Percentiles rank a stretch among this genome's conserved stretches.
Evolutionary conservation across 2,113 vertebrate genomes (phyloP).

Genomic region (Dendrocopos noguchii): DNA sequence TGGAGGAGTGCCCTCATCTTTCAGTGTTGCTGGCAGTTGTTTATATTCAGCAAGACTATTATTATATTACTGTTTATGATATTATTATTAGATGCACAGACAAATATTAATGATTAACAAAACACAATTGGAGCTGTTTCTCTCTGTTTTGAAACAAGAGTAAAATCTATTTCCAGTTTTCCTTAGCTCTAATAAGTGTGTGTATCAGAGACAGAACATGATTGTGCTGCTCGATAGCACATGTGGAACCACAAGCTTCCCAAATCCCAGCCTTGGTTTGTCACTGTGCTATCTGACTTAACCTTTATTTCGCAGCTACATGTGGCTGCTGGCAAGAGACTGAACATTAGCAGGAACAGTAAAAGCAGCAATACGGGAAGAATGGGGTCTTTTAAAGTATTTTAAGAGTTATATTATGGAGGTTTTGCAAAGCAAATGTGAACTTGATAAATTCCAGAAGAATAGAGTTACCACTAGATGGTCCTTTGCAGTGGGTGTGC

Average conservation of each 20-base stretch:
- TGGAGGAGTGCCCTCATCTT: background rate
- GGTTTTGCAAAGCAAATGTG: background rate
- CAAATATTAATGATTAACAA: background rate
- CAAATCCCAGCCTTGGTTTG: background rate
- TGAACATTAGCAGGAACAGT: background rate
- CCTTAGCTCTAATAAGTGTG: background rate
- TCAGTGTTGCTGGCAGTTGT: background rate
- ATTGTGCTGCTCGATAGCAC: background rate
- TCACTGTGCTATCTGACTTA: background rate
- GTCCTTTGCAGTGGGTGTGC: background rate
- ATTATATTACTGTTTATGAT: too few relatives aligned
- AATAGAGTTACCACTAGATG: background rate
- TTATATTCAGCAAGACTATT: background rate
- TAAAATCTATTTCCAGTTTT: background rate
- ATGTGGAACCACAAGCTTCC: background rate
- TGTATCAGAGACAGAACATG: background rate
- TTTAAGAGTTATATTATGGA: background rate
- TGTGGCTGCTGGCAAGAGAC: background rate
- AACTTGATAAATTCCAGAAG: background rate
- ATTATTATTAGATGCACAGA: background rate
- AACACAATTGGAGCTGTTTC: background rate
- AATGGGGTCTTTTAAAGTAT: background rate
- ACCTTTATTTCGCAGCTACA: slow-evolving; percentile 9
- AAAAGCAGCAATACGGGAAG: background rate
- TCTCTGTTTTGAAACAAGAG: background rate